A percentile compares a stretch with the other conserved stretches of the same genome.
Evolutionary conservation across 1,140 invertebrate species (phyloP).

Genomic region (Hermatobates lingyangjiaoensis): DNA sequence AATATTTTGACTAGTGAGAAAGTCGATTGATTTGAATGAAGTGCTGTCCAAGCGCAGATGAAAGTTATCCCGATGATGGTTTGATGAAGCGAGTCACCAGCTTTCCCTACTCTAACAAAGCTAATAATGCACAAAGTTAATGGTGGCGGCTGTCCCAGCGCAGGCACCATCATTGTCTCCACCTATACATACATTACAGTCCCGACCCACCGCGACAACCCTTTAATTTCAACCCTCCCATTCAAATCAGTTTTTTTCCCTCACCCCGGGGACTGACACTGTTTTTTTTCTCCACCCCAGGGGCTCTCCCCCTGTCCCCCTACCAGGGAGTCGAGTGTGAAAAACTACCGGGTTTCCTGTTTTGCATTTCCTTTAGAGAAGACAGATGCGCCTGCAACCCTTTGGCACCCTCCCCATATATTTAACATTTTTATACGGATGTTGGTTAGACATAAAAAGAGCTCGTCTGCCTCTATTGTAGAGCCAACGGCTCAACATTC

Average conservation of each 20-base stretch:
- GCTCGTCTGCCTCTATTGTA: neutral
- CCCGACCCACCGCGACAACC: neutral
- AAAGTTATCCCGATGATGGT: no score
- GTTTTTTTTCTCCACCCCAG: neutral
- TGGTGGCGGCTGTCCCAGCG: no score
- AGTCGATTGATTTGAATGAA: no score
- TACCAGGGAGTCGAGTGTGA: neutral
- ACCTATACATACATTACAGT: conserved; percentile 1
- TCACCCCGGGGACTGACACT: neutral
- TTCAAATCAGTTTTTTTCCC: conserved; percentile 2
- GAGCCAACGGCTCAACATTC: no score
- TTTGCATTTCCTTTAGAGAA: conserved; percentile 2
- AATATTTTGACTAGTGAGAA: no score
- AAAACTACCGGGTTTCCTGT: neutral
- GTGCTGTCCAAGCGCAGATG: no score
- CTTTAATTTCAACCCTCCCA: neutral
- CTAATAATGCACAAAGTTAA: no score
- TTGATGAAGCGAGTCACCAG: no score
- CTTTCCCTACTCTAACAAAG: no score
- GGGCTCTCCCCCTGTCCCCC: neutral
- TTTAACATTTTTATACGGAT: conserved; percentile 3
- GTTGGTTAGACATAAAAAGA: neutral
- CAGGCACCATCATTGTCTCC: no score
- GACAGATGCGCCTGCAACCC: neutral
- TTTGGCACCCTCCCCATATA: neutral